A percentile compares a stretch with the other conserved stretches of the same genome.
These are phyloP conservation scores for Trichechus manatus DNA, from an alignment of 2,113 vertebrate genomes.

Conservation along the genomic window DNA sequence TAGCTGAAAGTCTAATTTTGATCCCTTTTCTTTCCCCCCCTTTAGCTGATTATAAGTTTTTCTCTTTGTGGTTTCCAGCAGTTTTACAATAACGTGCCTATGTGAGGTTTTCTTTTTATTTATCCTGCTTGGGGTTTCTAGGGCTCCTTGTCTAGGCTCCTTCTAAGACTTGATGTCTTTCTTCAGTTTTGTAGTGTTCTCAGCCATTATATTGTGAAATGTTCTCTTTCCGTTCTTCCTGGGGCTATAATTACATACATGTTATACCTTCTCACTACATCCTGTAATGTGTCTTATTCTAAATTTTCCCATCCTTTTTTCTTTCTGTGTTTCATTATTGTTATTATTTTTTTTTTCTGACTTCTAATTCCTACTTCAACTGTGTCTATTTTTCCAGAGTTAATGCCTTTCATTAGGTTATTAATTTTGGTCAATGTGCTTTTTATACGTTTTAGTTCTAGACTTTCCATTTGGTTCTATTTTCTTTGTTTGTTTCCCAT, in stretches of 20 bases:
- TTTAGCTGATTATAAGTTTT: not conserved
- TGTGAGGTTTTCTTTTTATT: slow-evolving; percentile 36
- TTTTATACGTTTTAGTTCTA: not conserved
- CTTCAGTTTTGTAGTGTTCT: slow-evolving; percentile 22
- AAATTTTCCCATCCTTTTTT: not conserved
- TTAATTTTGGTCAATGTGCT: slow-evolving; percentile 10
- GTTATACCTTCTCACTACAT: not conserved
- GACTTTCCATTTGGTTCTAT: not conserved
- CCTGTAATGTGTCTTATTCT: not conserved
- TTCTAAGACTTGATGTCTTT: not conserved
- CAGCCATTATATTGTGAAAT: slow-evolving; percentile 14
- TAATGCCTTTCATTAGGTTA: not conserved
- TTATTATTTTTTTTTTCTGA: not conserved
- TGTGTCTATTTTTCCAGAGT: not conserved
- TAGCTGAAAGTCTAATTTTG: slow-evolving; percentile 22
- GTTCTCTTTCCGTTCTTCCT: not conserved
- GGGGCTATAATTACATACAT: slow-evolving; percentile 4
- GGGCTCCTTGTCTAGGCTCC: not conserved
- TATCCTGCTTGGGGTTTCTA: not conserved
- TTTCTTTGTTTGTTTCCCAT: slow-evolving; percentile 17
- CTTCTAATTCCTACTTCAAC: not conserved
- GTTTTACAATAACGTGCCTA: slow-evolving; percentile 10
- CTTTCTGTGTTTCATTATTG: not conserved
- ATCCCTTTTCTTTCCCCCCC: not conserved
- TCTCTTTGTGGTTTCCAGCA: slow-evolving; percentile 9